A percentile compares a stretch with the other conserved stretches of the same genome.
Conservation (phyloP, 2,797 vertebrate species). For the Halcyon chelicuti region DNA sequence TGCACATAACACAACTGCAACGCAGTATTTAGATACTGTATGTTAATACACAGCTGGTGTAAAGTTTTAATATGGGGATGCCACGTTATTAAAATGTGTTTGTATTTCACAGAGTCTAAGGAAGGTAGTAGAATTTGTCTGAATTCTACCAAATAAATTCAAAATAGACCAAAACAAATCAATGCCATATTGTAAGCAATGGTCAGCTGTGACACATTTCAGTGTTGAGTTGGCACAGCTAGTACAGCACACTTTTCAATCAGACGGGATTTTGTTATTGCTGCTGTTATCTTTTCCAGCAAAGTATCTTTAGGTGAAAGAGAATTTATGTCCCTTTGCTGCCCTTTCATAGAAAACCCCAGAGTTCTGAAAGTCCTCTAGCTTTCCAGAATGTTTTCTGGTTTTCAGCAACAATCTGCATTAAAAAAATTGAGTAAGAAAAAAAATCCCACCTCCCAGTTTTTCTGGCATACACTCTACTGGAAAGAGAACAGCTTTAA, state of each 20-base stretch:
- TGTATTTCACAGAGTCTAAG: slow-evolving; percentile 31
- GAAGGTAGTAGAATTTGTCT: slow-evolving; percentile 8
- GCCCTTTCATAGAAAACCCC: background rate
- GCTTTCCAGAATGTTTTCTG: background rate
- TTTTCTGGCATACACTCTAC: background rate
- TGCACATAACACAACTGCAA: slow-evolving; percentile 69
- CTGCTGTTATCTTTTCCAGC: background rate
- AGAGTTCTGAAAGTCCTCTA: background rate
- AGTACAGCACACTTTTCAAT: background rate
- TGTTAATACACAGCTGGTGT: slow-evolving; percentile 54
- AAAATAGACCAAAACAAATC: background rate
- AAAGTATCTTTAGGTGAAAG: background rate
- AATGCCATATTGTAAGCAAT: background rate
- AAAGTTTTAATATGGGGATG: slow-evolving; percentile 48
- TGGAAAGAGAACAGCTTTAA: background rate
- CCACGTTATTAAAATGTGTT: slow-evolving; percentile 49
- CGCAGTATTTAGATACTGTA: slow-evolving; percentile 60
- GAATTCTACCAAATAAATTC: too few relatives aligned
- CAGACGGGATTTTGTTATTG: background rate
- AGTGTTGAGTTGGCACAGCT: background rate
- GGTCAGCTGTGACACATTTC: background rate
- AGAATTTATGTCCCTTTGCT: background rate
- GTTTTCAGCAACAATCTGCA: background rate
- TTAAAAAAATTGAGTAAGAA: background rate
- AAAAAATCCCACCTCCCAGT: background rate